These are phyloP conservation scores for Lobophora halterata DNA, from an alignment of 2,888 invertebrate species.

Conservation along the genomic window DNA sequence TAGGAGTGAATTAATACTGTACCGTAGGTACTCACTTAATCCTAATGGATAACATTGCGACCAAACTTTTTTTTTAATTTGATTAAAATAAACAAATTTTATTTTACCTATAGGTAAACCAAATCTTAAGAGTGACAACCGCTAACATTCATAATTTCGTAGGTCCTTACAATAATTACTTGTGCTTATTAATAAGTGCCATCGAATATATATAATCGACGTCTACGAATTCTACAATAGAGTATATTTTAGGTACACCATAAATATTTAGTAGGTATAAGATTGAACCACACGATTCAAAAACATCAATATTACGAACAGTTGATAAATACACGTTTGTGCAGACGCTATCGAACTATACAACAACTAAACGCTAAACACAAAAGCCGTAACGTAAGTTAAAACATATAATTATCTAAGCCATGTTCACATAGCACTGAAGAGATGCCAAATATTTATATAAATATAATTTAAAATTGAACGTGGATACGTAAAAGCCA, in stretches of 20 bases:
- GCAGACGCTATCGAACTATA: slow-evolving; percentile 4
- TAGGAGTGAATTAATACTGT: slow-evolving; percentile 13
- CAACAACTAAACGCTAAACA: slow-evolving; percentile 8
- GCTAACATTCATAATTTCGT: slow-evolving; percentile 10
- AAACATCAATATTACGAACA: slow-evolving; percentile 9
- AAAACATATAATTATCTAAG: slow-evolving; percentile 3
- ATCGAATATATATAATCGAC: slow-evolving; percentile 10
- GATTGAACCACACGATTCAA: slow-evolving; percentile 5
- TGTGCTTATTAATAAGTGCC: slow-evolving; percentile 19
- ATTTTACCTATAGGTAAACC: slow-evolving; percentile 24
- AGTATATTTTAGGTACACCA: slow-evolving; percentile 1
- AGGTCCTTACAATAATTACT: slow-evolving; percentile 8
- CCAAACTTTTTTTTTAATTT: slow-evolving; percentile 9
- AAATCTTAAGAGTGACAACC: slow-evolving; percentile 4
- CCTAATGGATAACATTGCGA: neutral
- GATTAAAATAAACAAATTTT: slow-evolving; percentile 13
- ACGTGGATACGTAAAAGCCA: slow-evolving; percentile 6
- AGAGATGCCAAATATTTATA: too few species aligned
- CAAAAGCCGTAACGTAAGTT: slow-evolving; percentile 6
- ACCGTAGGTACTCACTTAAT: slow-evolving; percentile 2
- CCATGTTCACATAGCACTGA: slow-evolving; percentile 5
- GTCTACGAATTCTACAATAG: slow-evolving; percentile 10
- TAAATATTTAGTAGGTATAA: slow-evolving; percentile 3
- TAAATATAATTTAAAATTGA: slow-evolving; percentile 11
- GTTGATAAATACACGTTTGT: slow-evolving; percentile 12